phyloP scores from a whole-genome alignment of 2,797 vertebrate genomes.

The Bufotes viridis region DNA sequence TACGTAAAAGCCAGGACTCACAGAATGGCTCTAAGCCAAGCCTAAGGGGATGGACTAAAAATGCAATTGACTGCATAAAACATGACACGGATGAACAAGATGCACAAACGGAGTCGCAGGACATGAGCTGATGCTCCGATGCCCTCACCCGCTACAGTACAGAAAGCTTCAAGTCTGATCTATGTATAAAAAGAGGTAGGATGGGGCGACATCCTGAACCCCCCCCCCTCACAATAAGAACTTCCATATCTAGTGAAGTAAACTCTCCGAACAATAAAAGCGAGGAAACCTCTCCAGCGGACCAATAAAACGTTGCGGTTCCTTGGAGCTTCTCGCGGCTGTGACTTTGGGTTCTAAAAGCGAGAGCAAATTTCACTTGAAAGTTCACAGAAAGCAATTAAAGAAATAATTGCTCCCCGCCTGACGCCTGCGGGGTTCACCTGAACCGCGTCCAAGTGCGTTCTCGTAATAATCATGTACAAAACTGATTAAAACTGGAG shows the following conservation, averaged over 20 bases:
- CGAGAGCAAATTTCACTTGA: background rate
- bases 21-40: background rate
- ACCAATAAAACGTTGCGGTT: background rate
- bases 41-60: background rate
- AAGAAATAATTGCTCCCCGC: background rate
- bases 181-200: constrained; percentile 23
- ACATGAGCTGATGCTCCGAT: background rate
- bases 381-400: background rate
- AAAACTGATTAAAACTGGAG: background rate
- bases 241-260: background rate
- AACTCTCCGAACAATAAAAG: background rate
- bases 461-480: background rate
- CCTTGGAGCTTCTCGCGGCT: too few species aligned
- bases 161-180: constrained; percentile 43
- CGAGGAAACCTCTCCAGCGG: background rate
- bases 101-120: background rate
- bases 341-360: background rate
- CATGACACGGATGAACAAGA: background rate
- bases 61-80: background rate
- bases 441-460: background rate
- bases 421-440: background rate
- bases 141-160: constrained; percentile 36
- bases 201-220: background rate
- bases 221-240: background rate
- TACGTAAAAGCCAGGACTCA: background rate